A percentile compares a stretch with the other conserved stretches of the same genome.
Evolutionary conservation across 2,113 vertebrate genomes (phyloP).

Genomic region (Rana temporaria): DNA sequence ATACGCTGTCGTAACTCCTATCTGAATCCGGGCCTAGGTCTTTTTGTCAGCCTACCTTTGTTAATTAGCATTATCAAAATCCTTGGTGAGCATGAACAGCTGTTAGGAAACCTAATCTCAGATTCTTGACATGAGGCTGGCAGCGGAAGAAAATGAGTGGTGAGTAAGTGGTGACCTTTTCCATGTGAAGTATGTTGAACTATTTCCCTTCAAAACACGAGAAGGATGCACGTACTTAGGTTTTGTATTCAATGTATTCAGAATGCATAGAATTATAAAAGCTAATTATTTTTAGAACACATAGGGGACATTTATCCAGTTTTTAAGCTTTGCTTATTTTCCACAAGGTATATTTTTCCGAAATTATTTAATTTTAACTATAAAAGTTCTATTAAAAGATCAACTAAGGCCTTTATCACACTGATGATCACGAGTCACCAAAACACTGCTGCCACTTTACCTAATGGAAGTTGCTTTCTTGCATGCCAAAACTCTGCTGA

Average conservation of each 20-base stretch:
- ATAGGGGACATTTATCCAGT: too few species aligned
- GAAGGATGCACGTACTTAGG: constrained; percentile 2
- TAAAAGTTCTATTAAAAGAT: too few species aligned
- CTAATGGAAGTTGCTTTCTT: too few species aligned
- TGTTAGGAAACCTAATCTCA: background rate
- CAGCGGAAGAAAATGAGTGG: constrained; percentile 9
- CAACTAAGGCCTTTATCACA: too few species aligned
- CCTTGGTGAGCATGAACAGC: constrained; percentile 12
- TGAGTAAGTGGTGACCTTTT: constrained; percentile 23
- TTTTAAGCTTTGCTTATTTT: too few species aligned
- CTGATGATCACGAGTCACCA: too few species aligned
- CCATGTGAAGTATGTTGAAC: constrained; percentile 10
- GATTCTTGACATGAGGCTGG: constrained; percentile 5
- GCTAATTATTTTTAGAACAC: background rate
- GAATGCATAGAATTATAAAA: background rate
- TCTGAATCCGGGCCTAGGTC: too few species aligned
- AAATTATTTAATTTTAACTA: too few species aligned
- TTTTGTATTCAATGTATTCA: background rate
- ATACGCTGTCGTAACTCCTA: too few species aligned
- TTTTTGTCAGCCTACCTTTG: background rate
- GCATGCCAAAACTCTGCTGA: too few species aligned
- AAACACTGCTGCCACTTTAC: too few species aligned
- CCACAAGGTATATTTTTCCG: too few species aligned
- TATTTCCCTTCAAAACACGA: constrained; percentile 1
- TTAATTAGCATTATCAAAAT: constrained; percentile 10